Evolutionary conservation across 2,113 vertebrate genomes (phyloP), one percentile per base, ranked within the genome.

Genomic region (Tretioscincus oriximinensis): DNA sequence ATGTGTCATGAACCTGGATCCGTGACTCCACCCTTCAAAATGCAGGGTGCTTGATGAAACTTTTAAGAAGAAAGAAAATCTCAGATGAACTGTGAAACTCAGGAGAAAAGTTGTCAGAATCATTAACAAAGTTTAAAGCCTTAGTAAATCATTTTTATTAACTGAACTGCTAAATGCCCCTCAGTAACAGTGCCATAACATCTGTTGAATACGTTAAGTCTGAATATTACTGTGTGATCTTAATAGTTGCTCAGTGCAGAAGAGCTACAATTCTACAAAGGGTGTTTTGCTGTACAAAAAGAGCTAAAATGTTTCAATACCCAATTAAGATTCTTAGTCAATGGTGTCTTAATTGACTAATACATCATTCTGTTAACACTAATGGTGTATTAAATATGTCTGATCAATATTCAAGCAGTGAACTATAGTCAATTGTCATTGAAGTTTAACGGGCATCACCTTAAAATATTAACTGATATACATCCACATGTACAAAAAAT

Each of bases 301-400:
- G 86, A 65, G 88, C 88, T 84, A 73, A 79, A 86, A 90, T 83
- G 87, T 92, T 89, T 93, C 88, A 87, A 84, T 76, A 91, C 61
- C 87, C 92, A 92, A 94, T 94, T 94, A 93, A 88, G 81, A 92
- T 87, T 82, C 83, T 85, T 77, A 83, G 88, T 89, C 89, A 90
- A 88, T 86, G 63, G 0, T 82, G 20, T 88, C 87, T 93, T 92
- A 92, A 89, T 90, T 87, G 80, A 91, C 84, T 82, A 90, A 90
- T 92, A 73, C 68, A 89, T 92, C 88, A 90, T 91, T 91, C 89
- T 87, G 64, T 82, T 92, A 90, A 90, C 75, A 78, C 84, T 93
- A 91, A 93, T 89, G 79, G 77, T 79, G 90, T 88, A 89, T 91
- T 93, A 92, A 92, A 92, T 89, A 89, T 83, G 71, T 75, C 83